These are phyloP conservation scores for Phycodurus eques DNA, from an alignment of 2,113 vertebrate genomes.

Conservation along the genomic window DNA sequence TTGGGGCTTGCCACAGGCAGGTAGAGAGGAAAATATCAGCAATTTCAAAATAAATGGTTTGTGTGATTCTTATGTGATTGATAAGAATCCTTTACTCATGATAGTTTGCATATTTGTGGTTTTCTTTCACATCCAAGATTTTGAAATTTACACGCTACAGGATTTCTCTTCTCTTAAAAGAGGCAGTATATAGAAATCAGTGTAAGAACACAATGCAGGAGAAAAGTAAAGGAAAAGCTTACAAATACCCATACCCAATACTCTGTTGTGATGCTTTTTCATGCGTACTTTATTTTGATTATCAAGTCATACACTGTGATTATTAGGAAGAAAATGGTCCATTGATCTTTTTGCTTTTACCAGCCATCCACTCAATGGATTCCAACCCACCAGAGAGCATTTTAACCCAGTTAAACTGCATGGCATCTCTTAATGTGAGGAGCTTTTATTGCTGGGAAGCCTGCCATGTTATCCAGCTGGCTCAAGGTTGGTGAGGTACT, in stretches of 20 bases:
- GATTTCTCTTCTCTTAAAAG: background rate
- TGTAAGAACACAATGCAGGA: background rate
- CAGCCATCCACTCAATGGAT: constrained; percentile 18
- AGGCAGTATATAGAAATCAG: background rate
- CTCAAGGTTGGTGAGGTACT: constrained; percentile 54
- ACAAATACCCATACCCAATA: constrained; percentile 11
- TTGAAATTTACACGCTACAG: constrained; percentile 1
- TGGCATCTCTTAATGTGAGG: constrained; percentile 61
- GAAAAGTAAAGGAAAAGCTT: background rate
- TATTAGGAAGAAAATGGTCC: constrained; percentile 17
- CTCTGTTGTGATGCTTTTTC: background rate
- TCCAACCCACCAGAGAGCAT: constrained; percentile 52
- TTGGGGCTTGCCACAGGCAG: constrained; percentile 57
- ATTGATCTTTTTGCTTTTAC: constrained; percentile 33
- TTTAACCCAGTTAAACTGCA: constrained; percentile 68
- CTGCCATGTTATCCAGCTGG: constrained; percentile 62
- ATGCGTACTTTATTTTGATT: background rate
- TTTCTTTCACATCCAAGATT: constrained; percentile 28
- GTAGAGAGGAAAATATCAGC: constrained; percentile 60
- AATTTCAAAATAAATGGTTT: constrained; percentile 67
- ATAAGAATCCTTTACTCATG: constrained; percentile 7
- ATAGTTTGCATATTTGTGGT: constrained; percentile 26
- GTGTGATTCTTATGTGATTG: constrained; percentile 57
- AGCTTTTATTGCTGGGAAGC: constrained; percentile 57
- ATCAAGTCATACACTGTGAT: constrained; percentile 12